phyloP scores from a whole-genome alignment of 2,797 vertebrate genomes.

The Emys orbicularis region DNA sequence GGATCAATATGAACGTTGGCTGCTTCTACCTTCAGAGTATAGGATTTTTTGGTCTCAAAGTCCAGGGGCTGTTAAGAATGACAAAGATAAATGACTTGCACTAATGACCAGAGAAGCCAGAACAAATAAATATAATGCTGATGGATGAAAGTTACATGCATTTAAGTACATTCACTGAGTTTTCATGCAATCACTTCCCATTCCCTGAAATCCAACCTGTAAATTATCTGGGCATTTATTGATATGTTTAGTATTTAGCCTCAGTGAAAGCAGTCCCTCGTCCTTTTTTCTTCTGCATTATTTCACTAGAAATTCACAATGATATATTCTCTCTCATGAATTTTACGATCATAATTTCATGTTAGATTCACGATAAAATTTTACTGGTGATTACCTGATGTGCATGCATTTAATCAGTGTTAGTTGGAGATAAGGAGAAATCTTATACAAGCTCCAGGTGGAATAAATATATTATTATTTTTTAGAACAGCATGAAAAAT shows the following conservation, averaged over 20 bases:
- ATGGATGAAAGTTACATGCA: constrained; percentile 75
- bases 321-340: constrained; percentile 65
- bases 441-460: constrained; percentile 51
- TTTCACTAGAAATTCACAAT: constrained; percentile 73
- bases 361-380: constrained; percentile 74
- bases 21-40: constrained; percentile 94
- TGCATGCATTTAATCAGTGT: constrained; percentile 68
- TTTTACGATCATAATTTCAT: constrained; percentile 71
- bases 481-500: constrained; percentile 71
- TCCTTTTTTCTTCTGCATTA: constrained; percentile 65
- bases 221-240: constrained; percentile 72
- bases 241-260: constrained; percentile 74
- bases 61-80: constrained; percentile 90
- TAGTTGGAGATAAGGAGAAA: constrained; percentile 67
- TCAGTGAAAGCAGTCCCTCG: constrained; percentile 62
- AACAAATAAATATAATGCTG: constrained; percentile 75
- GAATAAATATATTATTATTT: constrained; percentile 77
- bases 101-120: constrained; percentile 78
- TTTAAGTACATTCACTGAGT: constrained; percentile 66
- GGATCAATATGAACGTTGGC: constrained; percentile 91
- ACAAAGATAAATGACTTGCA: constrained; percentile 81
- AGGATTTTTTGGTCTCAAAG: constrained; percentile 94
- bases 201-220: constrained; percentile 51
- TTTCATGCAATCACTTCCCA: constrained; percentile 70
- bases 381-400: constrained; percentile 49